Evolutionary conservation across 2,113 vertebrate genomes (phyloP), one percentile per base, ranked within the genome.

Genomic region (Malurus melanocephalus): DNA sequence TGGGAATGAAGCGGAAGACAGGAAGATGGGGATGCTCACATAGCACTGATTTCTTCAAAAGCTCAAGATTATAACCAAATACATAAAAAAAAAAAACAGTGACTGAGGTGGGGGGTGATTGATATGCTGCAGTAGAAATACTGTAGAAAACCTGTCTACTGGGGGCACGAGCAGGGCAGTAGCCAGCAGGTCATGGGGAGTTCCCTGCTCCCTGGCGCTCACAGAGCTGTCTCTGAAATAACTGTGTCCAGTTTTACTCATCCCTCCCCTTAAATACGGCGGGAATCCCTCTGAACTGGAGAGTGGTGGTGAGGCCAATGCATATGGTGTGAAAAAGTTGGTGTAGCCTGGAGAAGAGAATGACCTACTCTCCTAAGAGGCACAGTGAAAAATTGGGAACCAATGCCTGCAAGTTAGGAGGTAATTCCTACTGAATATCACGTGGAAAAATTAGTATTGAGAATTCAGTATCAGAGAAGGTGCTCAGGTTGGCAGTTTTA

Each of bases 81-180:
- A 30, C 14, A 13, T 46, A 11, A 62, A 72, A 73, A 87, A 66
- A n/a, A n/a, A n/a, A n/a, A n/a, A n/a, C n/a, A 21, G 28, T 26
- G 30, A 66, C 13, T 1, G 10, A 14, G 1, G 8, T 3, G 2
- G 6, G 30, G 7, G 16, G 14, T 67, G 27, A 6, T 7, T 49
- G 49, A 30, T 30, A 10, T 52, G 5, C 65, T 62, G 30, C n/a
- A 30, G 40, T 38, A 28, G 18, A 42, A 27, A 35, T 7, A 28
- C 17, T 69, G 38, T 38, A 38, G 38, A 38, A 38, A 38, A 38
- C 38, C 38, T 38, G 13, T 56, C 24, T 82, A 0, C 23, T 1
- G 35, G 38, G 33, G 35, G 16, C 21, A 56, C 0, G 7, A n/a
- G 33, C 24, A 53, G 52, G 9, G 21, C 1, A 23, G 33, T 4